phyloP scores from a whole-genome alignment of 2,797 vertebrate species.

The Staurois parvus region DNA sequence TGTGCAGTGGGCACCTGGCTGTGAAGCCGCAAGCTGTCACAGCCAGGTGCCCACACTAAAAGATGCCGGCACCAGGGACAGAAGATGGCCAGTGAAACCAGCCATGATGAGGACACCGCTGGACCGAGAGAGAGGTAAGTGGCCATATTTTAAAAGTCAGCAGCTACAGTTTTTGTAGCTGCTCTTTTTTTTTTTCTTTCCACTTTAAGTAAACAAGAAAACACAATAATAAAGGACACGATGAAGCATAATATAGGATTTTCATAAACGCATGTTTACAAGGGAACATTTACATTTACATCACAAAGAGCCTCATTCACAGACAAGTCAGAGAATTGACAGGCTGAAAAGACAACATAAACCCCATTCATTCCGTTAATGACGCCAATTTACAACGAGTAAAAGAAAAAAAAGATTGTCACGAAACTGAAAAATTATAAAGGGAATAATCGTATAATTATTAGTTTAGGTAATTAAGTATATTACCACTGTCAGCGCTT shows the following conservation, averaged over 20 bases:
- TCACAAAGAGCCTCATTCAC: slow-evolving; percentile 9
- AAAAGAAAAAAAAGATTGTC: background rate
- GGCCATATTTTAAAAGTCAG: too few relatives aligned
- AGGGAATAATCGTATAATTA: slow-evolving; percentile 28
- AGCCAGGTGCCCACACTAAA: too few relatives aligned
- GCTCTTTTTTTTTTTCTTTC: too few relatives aligned
- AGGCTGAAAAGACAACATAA: background rate
- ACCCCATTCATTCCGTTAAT: background rate
- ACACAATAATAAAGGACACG: too few relatives aligned
- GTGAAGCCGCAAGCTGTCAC: too few relatives aligned
- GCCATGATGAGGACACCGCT: too few relatives aligned
- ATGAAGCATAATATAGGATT: background rate
- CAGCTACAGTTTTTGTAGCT: too few relatives aligned
- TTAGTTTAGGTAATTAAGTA: slow-evolving; percentile 32
- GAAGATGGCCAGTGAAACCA: too few relatives aligned
- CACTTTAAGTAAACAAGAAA: too few relatives aligned
- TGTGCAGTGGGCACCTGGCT: too few relatives aligned
- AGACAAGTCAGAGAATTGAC: background rate
- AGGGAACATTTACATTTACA: background rate
- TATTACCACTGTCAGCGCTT: slow-evolving; percentile 41
- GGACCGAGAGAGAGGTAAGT: too few relatives aligned
- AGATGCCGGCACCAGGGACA: too few relatives aligned
- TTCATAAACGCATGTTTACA: background rate
- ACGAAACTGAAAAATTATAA: slow-evolving; percentile 43
- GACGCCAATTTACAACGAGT: background rate